Conservation (phyloP, 2,113 vertebrate genomes). For the Silurus meridionalis region DNA sequence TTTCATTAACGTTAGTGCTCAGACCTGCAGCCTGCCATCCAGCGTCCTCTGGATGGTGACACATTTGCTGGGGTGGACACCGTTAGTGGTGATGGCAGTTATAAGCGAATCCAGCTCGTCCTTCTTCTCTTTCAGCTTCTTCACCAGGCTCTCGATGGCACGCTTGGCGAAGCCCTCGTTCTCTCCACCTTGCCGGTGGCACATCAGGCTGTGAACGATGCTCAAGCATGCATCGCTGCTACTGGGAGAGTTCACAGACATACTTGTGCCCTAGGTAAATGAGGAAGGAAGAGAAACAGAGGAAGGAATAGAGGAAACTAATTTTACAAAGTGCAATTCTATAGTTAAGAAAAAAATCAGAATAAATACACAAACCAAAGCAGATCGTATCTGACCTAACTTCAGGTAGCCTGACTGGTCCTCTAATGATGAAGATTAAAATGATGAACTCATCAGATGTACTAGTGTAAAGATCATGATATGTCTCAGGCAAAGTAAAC, state of each 20-base stretch:
- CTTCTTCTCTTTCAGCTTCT: conserved; percentile 80
- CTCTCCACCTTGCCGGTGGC: conserved; percentile 82
- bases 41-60: conserved; percentile 87
- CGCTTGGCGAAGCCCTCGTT: conserved; percentile 81
- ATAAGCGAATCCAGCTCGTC: conserved; percentile 84
- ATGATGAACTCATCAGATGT: neutral
- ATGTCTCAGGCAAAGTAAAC: neutral
- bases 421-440: neutral
- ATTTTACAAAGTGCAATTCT: neutral
- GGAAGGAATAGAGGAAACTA: neutral
- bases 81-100: conserved; percentile 79
- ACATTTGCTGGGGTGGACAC: conserved; percentile 79
- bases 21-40: conserved; percentile 82
- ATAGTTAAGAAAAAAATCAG: neutral
- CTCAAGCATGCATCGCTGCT: conserved; percentile 76
- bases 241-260: conserved; percentile 70
- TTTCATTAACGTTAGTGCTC: neutral
- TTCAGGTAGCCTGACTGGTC: neutral
- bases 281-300: too few relatives aligned
- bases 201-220: conserved; percentile 85
- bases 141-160: conserved; percentile 82
- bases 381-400: neutral
- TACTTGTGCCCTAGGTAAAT: conserved; percentile 46
- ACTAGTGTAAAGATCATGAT: neutral
- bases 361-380: neutral